Evolutionary conservation across 2,113 vertebrate genomes (phyloP).

Genomic region (Aplodontia rufa): DNA sequence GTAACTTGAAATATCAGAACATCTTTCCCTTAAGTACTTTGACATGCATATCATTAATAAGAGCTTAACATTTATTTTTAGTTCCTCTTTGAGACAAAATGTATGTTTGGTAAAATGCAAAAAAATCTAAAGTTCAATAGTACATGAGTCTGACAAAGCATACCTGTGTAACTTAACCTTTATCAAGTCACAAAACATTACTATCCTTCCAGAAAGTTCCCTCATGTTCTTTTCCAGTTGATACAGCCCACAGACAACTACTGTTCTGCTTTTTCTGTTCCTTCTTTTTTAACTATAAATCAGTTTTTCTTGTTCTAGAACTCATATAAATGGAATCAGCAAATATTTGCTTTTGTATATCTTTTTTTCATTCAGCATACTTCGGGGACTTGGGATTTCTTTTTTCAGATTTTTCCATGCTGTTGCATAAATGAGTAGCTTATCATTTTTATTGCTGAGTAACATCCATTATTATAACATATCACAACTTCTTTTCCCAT

Average conservation of each 20-base stretch:
- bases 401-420: background rate
- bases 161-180: background rate
- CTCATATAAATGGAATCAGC: background rate
- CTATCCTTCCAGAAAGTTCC: background rate
- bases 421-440: background rate
- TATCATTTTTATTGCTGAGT: background rate
- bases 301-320: slow-evolving; percentile 29
- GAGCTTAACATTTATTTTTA: slow-evolving; percentile 11
- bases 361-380: background rate
- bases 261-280: background rate
- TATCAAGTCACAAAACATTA: background rate
- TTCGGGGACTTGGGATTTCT: background rate
- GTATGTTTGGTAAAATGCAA: slow-evolving; percentile 20
- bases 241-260: background rate
- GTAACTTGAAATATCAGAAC: background rate
- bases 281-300: background rate
- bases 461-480: background rate
- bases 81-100: slow-evolving; percentile 11
- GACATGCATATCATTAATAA: background rate
- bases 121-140: background rate
- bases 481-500: background rate
- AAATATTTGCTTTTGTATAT: background rate
- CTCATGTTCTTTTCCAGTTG: background rate
- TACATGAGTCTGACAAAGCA: slow-evolving; percentile 11
- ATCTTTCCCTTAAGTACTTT: background rate